phyloP scores from a whole-genome alignment of 2,113 vertebrate genomes.

The Menura novaehollandiae region DNA sequence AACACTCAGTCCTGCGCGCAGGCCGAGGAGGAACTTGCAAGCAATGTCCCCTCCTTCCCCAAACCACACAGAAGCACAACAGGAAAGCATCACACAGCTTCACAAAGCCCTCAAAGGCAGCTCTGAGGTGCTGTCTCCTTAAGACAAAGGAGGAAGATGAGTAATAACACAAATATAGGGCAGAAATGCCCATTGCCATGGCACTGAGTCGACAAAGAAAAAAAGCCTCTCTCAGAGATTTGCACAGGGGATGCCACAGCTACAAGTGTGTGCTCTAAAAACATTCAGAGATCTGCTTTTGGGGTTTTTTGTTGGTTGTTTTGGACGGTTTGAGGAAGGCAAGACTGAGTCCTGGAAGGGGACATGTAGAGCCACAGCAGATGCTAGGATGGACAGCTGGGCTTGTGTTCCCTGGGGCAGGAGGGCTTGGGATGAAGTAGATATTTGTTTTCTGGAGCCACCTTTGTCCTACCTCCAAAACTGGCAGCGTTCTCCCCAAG shows the following conservation, averaged over 20 bases:
- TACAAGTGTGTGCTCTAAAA: not conserved
- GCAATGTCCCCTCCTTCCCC: not conserved
- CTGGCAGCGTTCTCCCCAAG: not conserved
- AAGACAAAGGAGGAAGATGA: not conserved
- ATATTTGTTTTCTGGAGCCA: too few species aligned
- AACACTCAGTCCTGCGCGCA: fast-evolving
- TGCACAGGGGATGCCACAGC: not conserved
- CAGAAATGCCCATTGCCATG: not conserved
- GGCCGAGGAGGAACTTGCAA: not conserved
- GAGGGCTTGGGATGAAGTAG: not conserved
- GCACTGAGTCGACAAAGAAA: not conserved
- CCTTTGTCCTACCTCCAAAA: not conserved
- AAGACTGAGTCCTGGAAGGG: not conserved
- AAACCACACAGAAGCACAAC: not conserved
- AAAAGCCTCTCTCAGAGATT: not conserved
- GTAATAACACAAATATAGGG: not conserved
- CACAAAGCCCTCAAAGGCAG: not conserved
- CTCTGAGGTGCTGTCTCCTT: not conserved
- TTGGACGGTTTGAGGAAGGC: not conserved
- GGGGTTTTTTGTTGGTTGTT: not conserved
- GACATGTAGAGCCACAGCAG: fast-evolving
- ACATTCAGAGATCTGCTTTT: not conserved
- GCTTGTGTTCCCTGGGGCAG: not conserved
- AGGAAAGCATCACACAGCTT: not conserved
- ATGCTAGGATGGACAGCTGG: not conserved